Conservation (phyloP, 2,113 vertebrate species). For the Rousettus leschenaultii region DNA sequence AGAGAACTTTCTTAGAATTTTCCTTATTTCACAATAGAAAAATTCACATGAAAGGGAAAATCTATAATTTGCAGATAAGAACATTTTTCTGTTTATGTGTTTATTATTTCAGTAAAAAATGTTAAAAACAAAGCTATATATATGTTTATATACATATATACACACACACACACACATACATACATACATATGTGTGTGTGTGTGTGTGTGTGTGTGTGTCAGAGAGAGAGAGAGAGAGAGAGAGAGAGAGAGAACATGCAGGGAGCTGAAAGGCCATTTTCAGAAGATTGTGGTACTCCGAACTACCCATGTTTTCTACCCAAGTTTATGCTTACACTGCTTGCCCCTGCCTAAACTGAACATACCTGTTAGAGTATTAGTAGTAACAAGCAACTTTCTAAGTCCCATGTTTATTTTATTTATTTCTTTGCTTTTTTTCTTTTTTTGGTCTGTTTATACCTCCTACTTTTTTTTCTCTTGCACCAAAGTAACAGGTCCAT, state of each 20-base stretch:
- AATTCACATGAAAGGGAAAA: not conserved
- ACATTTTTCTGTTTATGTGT: not conserved
- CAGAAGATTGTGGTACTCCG: not conserved
- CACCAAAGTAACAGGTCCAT: not conserved
- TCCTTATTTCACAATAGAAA: not conserved
- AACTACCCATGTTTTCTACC: not conserved
- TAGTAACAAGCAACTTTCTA: not conserved
- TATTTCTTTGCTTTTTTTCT: not conserved
- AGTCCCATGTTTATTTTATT: not conserved
- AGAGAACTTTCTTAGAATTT: not conserved
- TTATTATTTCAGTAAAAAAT: not conserved
- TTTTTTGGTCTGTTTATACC: not conserved
- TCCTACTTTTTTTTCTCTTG: not conserved
- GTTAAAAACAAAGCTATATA: not conserved
- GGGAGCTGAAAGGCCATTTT: not conserved
- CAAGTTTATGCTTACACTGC: fast-evolving
- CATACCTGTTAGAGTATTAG: not conserved
- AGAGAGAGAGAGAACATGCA: not conserved
- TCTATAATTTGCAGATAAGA: not conserved
- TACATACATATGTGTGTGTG: too few species aligned
- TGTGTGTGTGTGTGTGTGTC: too few species aligned
- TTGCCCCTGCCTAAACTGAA: not conserved
- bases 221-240: too few species aligned
- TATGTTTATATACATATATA: too few species aligned
- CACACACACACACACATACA: too few species aligned